Conservation (phyloP, 2,888 invertebrate genomes). For the Mesopsocus fuscifrons region DNA sequence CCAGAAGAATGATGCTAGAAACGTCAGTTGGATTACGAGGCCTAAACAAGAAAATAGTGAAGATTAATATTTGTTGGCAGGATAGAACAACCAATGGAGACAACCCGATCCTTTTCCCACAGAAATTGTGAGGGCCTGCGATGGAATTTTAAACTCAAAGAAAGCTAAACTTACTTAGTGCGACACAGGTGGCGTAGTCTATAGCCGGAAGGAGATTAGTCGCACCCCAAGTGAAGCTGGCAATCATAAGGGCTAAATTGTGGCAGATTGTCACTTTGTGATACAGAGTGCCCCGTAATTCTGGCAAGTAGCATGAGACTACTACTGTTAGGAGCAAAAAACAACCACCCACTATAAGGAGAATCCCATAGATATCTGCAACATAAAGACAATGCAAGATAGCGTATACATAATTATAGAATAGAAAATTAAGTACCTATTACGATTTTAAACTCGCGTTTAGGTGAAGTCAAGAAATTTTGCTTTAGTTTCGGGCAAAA, state of each 20-base stretch:
- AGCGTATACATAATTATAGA: too few relatives aligned
- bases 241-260: conserved; percentile 1
- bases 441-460: too few relatives aligned
- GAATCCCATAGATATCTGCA: conserved; percentile 8
- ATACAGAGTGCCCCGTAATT: background rate
- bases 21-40: conserved; percentile 4
- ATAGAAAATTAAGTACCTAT: too few relatives aligned
- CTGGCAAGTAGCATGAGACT: conserved; percentile 6
- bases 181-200: background rate
- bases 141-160: too few relatives aligned
- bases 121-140: too few relatives aligned
- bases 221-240: conserved; percentile 3
- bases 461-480: too few relatives aligned
- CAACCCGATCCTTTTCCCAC: too few relatives aligned
- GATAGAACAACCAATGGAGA: too few relatives aligned
- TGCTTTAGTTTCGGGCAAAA: too few relatives aligned
- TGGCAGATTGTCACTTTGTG: conserved; percentile 6
- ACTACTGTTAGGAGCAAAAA: background rate
- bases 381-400: background rate
- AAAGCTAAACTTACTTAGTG: conserved; percentile 6
- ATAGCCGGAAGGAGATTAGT: conserved; percentile 1
- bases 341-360: background rate
- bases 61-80: background rate
- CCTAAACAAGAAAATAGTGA: background rate
- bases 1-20: conserved; percentile 6